A percentile compares a stretch with the other conserved stretches of the same genome.
phyloP scores from a whole-genome alignment of 2,113 vertebrate species.

The Saguinus imperator region DNA sequence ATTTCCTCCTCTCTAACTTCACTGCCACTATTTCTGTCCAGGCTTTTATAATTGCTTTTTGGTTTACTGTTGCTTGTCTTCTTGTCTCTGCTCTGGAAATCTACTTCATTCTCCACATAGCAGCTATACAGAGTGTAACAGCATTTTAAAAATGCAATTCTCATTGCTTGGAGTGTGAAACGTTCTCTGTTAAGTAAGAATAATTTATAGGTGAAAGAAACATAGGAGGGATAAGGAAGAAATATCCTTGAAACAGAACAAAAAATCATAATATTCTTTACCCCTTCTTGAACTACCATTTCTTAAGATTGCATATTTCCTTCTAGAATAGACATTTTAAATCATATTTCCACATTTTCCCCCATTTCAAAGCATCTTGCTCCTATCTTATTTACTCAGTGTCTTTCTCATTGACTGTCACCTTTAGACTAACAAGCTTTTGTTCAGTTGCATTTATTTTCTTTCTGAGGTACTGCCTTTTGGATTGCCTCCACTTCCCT shows the following conservation, averaged over 20 bases:
- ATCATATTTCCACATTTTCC: neutral
- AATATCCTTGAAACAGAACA: neutral
- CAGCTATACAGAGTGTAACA: neutral
- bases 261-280: neutral
- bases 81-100: neutral
- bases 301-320: neutral
- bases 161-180: neutral
- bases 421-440: neutral
- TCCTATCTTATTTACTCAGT: neutral
- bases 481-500: neutral
- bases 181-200: neutral
- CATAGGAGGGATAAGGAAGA: neutral
- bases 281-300: neutral
- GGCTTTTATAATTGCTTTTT: neutral
- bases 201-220: conserved; percentile 2
- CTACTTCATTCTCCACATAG: neutral
- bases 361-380: neutral
- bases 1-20: neutral
- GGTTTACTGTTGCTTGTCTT: neutral
- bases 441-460: neutral
- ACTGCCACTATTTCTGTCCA: neutral
- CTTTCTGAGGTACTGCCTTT: neutral
- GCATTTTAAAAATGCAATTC: neutral
- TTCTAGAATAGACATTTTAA: neutral
- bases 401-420: neutral